Percentiles rank a stretch among this genome's conserved stretches.
Conservation (phyloP, 2,113 vertebrate genomes). For the Anser cygnoides region DNA sequence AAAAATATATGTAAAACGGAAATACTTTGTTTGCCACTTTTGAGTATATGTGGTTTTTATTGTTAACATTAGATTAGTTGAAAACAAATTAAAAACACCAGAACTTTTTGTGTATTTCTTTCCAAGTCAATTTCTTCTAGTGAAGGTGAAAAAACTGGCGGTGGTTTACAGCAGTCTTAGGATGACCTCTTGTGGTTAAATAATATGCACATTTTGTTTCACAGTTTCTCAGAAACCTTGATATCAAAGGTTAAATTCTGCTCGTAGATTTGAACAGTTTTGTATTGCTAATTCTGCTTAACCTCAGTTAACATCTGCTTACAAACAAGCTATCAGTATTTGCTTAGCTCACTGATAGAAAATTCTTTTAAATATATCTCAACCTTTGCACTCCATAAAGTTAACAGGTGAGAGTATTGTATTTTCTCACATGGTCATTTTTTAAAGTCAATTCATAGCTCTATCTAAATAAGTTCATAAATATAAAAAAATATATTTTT, state of each 20-base stretch:
- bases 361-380: slow-evolving; percentile 13
- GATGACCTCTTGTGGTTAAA: slow-evolving; percentile 69
- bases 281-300: not conserved
- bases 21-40: not conserved
- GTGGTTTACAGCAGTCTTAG: not conserved
- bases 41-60: not conserved
- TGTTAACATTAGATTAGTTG: not conserved
- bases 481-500: not conserved
- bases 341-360: not conserved
- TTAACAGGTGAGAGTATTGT: not conserved
- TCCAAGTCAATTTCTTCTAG: not conserved
- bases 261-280: not conserved
- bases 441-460: not conserved
- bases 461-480: not conserved
- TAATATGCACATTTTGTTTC: not conserved
- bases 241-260: not conserved
- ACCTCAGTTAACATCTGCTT: not conserved
- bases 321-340: not conserved
- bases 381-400: not conserved
- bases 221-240: not conserved
- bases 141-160: not conserved
- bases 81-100: fast-evolving
- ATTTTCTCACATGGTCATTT: not conserved
- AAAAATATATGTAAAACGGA: not conserved
- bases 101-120: not conserved